phyloP scores from a whole-genome alignment of 2,113 vertebrate genomes.

The Nannospalax galili region DNA sequence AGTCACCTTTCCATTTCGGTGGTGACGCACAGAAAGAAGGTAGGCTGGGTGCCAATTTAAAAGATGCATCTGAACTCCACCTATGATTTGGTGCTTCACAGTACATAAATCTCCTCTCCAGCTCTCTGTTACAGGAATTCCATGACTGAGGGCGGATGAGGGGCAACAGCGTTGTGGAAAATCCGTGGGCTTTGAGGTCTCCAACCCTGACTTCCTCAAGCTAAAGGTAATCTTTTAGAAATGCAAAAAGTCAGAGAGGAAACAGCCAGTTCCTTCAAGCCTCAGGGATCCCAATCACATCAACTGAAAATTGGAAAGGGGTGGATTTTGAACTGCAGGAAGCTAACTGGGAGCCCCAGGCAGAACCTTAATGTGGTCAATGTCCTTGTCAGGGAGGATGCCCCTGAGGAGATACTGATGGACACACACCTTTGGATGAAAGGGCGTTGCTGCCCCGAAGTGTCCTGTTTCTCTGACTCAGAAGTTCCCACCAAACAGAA shows the following conservation, averaged over 20 bases:
- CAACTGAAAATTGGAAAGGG: slow-evolving; percentile 41
- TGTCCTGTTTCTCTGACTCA: slow-evolving; percentile 2
- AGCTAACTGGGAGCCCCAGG: slow-evolving; percentile 48
- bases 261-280: slow-evolving; percentile 9
- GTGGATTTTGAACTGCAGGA: slow-evolving; percentile 17
- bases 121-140: background rate
- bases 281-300: background rate
- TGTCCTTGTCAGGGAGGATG: background rate
- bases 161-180: background rate
- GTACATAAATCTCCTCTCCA: background rate
- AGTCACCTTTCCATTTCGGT: background rate
- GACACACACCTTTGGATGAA: background rate
- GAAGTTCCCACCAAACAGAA: background rate
- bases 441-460: background rate
- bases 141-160: background rate
- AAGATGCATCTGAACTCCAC: background rate
- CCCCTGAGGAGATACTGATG: background rate
- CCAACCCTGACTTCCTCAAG: background rate
- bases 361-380: slow-evolving; percentile 45
- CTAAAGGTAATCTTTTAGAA: slow-evolving; percentile 18
- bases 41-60: background rate
- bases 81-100: background rate
- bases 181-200: background rate
- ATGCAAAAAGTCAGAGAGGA: background rate
- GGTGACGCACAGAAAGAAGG: too few relatives aligned